These are phyloP conservation scores for Ictidomys tridecemlineatus DNA, from an alignment of 2,113 vertebrate genomes.

Conservation along the genomic window DNA sequence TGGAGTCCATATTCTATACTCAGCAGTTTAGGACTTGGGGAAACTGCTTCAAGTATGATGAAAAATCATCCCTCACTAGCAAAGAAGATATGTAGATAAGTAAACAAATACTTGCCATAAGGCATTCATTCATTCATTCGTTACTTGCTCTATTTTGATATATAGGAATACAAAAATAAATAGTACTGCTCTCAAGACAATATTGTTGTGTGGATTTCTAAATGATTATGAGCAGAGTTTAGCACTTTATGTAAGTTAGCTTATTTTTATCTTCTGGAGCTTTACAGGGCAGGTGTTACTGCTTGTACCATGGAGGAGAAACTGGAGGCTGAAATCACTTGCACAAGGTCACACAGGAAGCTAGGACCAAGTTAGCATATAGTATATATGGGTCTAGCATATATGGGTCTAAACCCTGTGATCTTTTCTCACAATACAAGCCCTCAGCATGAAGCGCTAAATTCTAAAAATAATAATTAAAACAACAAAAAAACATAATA, in stretches of 20 bases:
- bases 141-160: not conserved
- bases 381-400: not conserved
- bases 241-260: not conserved
- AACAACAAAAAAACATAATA: not conserved
- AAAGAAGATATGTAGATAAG: not conserved
- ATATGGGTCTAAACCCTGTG: not conserved
- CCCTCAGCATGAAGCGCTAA: not conserved
- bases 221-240: not conserved
- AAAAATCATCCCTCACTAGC: not conserved
- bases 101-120: not conserved
- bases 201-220: not conserved
- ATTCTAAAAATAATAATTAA: not conserved
- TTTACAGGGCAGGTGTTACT: not conserved
- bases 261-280: not conserved
- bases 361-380: not conserved
- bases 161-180: not conserved
- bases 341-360: not conserved
- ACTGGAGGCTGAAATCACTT: not conserved
- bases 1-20: slow-evolving; percentile 41
- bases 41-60: slow-evolving; percentile 2
- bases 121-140: not conserved
- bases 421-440: not conserved
- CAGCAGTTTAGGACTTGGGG: slow-evolving; percentile 13
- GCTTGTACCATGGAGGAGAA: not conserved
- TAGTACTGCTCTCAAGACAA: not conserved